Base-by-base conservation (phyloP, 2,888 invertebrate genomes). In the Nineta flava region DNA sequence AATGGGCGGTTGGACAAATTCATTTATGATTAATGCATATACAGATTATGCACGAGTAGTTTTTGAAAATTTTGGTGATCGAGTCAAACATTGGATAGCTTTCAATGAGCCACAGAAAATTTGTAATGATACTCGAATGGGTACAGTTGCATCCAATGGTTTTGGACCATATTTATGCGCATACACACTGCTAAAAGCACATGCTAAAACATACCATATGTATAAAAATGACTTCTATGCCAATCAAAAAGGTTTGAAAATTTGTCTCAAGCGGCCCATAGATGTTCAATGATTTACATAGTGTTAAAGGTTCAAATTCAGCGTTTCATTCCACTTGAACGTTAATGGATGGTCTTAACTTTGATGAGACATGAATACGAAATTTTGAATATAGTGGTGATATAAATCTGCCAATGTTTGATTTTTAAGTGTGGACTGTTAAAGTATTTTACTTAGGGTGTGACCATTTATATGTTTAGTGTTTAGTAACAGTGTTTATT, bases 171-270 rank as follows among this genome's bases (percentile, higher is more conserved):
- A 85, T 61, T 59, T 76, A 34, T 81, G 79, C 58, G 75, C 75
- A 48, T 77, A 81, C 57, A 77, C 74, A 46, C 62, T 79, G 42
- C 64, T 86, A 12, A 71, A 77, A 55, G 76, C 84, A 1, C 85
- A 86, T 58, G 81, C 79, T 2, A 75, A 71, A 57, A 73, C 75
- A 0, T 85, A 78, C 62, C 72, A 75, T 50, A 60, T 81, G 19
- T 83, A 82, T 60, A 70, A 80, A 46, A 64, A 72, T 6, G 69
- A 72, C 62, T 69, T 73, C 62, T 69, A 74, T 51, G 55, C 67
- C 0, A 57, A 53, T 2, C 78, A 79, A 42, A 42, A 42, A 16
- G 42, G 42, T 42, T 26, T 26, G 26, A 2, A 26, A 26, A 3
- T 19, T 19, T 19, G 5, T 19, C n/a, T n/a, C n/a, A n/a, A n/a